Evolutionary conservation across 2,797 vertebrate genomes (phyloP).

Genomic region (Aerospiza tachiro): DNA sequence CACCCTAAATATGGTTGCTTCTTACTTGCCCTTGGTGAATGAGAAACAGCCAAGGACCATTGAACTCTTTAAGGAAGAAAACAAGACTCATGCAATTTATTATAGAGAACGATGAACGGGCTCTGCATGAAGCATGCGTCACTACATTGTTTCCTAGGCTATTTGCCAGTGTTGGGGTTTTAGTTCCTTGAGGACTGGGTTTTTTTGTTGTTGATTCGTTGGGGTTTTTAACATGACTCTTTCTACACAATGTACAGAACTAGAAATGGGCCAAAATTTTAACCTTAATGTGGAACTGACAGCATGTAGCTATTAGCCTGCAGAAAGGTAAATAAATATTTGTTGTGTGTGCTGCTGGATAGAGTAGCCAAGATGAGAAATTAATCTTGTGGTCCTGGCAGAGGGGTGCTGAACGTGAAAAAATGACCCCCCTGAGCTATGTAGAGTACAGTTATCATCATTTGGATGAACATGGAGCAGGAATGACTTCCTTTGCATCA

Average conservation of each 20-base stretch:
- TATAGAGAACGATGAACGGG: background rate
- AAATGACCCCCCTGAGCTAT: background rate
- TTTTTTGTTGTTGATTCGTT: background rate
- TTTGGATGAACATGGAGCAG: background rate
- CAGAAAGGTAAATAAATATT: background rate
- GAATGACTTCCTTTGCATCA: background rate
- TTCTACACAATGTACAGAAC: background rate
- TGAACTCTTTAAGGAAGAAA: background rate
- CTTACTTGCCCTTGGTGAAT: background rate
- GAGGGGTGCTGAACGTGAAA: background rate
- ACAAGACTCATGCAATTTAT: background rate
- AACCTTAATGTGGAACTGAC: background rate
- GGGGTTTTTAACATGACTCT: background rate
- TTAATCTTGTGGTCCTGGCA: background rate
- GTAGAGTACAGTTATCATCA: accelerated
- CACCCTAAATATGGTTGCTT: background rate
- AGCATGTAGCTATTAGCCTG: background rate
- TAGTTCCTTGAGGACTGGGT: accelerated
- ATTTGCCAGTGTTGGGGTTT: background rate
- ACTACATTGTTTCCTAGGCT: background rate
- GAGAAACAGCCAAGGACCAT: background rate
- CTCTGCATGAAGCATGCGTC: background rate
- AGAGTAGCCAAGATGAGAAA: background rate
- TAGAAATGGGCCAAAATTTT: background rate
- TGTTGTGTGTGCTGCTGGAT: background rate